Evolutionary conservation across 2,797 vertebrate genomes (phyloP).

Genomic region (Gephyroberyx darwinii): DNA sequence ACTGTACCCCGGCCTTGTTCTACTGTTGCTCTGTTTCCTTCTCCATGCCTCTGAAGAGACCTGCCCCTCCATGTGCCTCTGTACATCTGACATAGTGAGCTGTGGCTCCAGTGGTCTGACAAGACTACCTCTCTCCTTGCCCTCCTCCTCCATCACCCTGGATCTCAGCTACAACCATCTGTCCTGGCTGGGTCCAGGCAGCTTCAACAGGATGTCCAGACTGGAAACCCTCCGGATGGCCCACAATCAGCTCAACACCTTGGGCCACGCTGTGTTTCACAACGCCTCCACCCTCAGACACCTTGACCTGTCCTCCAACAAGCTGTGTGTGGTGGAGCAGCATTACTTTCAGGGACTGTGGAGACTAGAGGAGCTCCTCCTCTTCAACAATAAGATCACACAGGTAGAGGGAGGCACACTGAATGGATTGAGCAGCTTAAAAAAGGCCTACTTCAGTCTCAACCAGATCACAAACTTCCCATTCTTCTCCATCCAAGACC

Average conservation of each 20-base stretch:
- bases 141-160: constrained; percentile 79
- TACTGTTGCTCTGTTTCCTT: constrained; percentile 71
- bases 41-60: constrained; percentile 24
- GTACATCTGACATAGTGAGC: constrained; percentile 89
- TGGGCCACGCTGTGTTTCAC: constrained; percentile 81
- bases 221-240: constrained; percentile 85
- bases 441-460: constrained; percentile 90
- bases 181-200: constrained; percentile 79
- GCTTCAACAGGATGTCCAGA: constrained; percentile 81
- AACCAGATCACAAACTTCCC: constrained; percentile 91
- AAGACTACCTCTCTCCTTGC: constrained; percentile 79
- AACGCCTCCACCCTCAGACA: constrained; percentile 85
- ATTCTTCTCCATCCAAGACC: constrained; percentile 86
- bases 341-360: constrained; percentile 88
- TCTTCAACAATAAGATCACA: constrained; percentile 90
- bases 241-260: constrained; percentile 84
- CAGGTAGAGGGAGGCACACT: constrained; percentile 85
- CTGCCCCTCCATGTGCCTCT: constrained; percentile 88
- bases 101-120: constrained; percentile 84
- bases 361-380: constrained; percentile 89
- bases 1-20: constrained; percentile 49
- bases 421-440: constrained; percentile 80
- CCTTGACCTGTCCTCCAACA: constrained; percentile 94
- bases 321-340: constrained; percentile 79
- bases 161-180: constrained; percentile 93